These are phyloP conservation scores for Eurypyga helias DNA, from an alignment of 2,113 vertebrate species.

Conservation along the genomic window DNA sequence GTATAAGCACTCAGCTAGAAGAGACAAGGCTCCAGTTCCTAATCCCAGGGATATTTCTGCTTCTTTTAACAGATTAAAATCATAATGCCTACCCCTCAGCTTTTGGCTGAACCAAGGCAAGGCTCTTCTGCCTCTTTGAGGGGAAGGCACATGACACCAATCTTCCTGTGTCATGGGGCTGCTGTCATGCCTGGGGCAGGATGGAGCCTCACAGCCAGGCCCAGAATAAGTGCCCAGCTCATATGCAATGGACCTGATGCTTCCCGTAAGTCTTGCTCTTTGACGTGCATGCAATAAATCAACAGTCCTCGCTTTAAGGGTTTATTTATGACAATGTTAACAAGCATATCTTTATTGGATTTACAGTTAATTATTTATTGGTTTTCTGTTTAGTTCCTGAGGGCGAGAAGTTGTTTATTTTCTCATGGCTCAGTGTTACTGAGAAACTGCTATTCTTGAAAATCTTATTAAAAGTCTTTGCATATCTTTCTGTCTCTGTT, in stretches of 20 bases:
- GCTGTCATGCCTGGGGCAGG: background rate
- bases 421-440: background rate
- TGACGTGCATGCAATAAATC: background rate
- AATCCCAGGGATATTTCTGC: background rate
- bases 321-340: background rate
- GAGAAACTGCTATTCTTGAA: background rate
- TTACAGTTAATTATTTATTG: background rate
- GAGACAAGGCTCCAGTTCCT: background rate
- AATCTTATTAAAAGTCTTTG: background rate
- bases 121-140: background rate
- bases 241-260: background rate
- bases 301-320: background rate
- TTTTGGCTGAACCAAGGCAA: background rate
- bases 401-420: background rate
- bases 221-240: background rate
- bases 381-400: background rate
- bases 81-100: background rate
- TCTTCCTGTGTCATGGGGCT: background rate
- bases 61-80: background rate
- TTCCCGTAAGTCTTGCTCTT: background rate
- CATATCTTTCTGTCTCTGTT: background rate
- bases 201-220: background rate
- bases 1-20: background rate
- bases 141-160: accelerated
- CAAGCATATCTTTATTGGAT: accelerated